Evolutionary conservation across 2,888 invertebrate genomes (phyloP).

Genomic region (Dusona sp.): DNA sequence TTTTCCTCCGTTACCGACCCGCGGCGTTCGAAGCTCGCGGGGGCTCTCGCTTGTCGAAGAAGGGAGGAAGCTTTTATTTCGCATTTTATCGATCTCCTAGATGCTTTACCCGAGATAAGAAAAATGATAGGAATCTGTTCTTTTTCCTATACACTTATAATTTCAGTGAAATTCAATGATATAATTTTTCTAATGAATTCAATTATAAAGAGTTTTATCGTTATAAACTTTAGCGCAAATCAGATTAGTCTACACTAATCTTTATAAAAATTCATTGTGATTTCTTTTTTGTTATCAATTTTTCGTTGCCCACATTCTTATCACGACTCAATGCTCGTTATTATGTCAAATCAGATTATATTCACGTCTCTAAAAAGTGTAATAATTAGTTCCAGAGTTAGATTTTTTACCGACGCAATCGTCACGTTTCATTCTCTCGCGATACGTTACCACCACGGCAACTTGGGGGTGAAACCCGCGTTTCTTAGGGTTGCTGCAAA

Average conservation of each 20-base stretch:
- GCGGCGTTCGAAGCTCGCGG: constrained; percentile 30
- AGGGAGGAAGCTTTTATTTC: constrained; percentile 40
- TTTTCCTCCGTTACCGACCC: constrained; percentile 84
- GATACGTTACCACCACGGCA: constrained; percentile 81
- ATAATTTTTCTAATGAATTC: neutral
- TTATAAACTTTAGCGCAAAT: neutral
- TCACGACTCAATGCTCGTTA: neutral
- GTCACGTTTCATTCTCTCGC: constrained; percentile 71
- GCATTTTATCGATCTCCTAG: constrained; percentile 3
- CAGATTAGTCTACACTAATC: neutral
- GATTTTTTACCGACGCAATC: constrained; percentile 79
- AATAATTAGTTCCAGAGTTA: neutral
- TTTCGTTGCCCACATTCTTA: neutral
- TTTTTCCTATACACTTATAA: neutral
- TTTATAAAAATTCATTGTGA: neutral
- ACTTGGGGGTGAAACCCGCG: constrained; percentile 61
- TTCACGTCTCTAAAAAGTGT: neutral
- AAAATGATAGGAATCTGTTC: constrained; percentile 32
- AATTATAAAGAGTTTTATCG: neutral
- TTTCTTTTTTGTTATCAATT: neutral
- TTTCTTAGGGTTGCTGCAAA: constrained; percentile 79
- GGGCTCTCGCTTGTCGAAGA: constrained; percentile 31
- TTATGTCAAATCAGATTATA: neutral
- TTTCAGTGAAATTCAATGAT: neutral
- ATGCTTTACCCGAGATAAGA: constrained; percentile 26